Percentiles rank a stretch among this genome's conserved stretches.
These are phyloP conservation scores for Heterocephalus glaber DNA, from an alignment of 2,113 vertebrate genomes.

Conservation along the genomic window DNA sequence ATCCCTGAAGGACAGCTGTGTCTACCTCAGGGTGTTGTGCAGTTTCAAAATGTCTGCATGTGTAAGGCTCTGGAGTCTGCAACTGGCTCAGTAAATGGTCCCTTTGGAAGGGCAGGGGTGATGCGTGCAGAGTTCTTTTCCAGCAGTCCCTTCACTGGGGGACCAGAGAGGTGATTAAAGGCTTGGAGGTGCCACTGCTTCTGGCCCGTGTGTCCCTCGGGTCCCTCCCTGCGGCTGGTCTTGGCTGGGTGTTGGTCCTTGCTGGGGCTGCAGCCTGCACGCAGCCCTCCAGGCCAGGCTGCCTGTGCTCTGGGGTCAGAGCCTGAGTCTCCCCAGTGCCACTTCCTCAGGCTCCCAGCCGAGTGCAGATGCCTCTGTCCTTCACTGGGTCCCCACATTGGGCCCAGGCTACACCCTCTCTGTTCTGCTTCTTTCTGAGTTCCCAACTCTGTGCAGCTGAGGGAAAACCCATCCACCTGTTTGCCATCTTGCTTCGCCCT, in stretches of 20 bases:
- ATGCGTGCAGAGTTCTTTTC: accelerated
- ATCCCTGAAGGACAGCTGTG: neutral
- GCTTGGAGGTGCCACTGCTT: no score
- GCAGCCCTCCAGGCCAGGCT: neutral
- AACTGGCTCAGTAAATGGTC: no score
- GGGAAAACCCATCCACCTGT: neutral
- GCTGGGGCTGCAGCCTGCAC: neutral
- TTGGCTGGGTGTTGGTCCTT: neutral
- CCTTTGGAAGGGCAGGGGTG: neutral
- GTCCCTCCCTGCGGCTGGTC: neutral
- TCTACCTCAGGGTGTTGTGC: neutral
- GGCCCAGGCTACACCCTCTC: no score
- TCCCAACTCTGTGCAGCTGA: neutral
- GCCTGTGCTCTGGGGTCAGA: neutral
- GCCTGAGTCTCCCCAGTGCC: accelerated
- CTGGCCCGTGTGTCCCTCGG: neutral
- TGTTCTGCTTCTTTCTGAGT: neutral
- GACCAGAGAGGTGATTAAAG: neutral
- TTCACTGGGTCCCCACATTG: accelerated
- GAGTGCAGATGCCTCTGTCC: neutral
- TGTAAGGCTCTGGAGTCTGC: neutral
- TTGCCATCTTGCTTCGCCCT: neutral
- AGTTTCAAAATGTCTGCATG: neutral
- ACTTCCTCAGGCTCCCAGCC: neutral
- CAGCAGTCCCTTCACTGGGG: neutral